Evolutionary conservation across 2,888 invertebrate species (phyloP).

Genomic region (Panzeria rudis): DNA sequence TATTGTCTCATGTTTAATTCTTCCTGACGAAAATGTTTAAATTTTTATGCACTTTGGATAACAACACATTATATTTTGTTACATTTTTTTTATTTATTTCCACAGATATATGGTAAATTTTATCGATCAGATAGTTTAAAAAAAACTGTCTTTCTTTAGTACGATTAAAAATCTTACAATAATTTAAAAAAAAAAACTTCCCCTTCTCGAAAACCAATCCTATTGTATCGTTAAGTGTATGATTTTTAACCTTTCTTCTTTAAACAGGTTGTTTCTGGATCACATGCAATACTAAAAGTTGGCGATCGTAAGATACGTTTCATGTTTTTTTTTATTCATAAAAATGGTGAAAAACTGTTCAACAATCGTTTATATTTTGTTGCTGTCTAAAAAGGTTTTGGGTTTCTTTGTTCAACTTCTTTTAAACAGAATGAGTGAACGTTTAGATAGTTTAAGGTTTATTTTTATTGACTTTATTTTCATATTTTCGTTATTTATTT

Average conservation of each 20-base stretch:
- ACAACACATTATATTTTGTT: too few relatives aligned
- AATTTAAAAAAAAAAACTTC: too few relatives aligned
- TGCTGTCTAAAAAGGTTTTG: constrained; percentile 61
- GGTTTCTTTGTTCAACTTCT: constrained; percentile 56
- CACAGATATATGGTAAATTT: too few relatives aligned
- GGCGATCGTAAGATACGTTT: constrained; percentile 47
- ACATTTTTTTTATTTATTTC: too few relatives aligned
- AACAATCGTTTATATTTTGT: constrained; percentile 57
- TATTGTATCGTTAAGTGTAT: constrained; percentile 39
- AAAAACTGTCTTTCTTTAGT: too few relatives aligned
- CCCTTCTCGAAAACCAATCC: background rate
- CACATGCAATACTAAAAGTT: constrained; percentile 26
- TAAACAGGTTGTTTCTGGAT: constrained; percentile 69
- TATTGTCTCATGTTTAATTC: too few relatives aligned
- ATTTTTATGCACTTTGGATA: too few relatives aligned
- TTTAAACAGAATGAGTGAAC: constrained; percentile 20
- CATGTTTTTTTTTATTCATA: constrained; percentile 47
- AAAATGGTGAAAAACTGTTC: constrained; percentile 45
- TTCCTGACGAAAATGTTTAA: too few relatives aligned
- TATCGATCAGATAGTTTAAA: too few relatives aligned
- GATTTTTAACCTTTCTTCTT: constrained; percentile 43
- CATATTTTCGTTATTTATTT: background rate
- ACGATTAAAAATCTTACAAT: too few relatives aligned
- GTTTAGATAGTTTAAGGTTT: constrained; percentile 45
- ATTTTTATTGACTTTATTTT: background rate